A percentile compares a stretch with the other conserved stretches of the same genome.
phyloP scores from a whole-genome alignment of 2,113 vertebrate species.

The Lota lota region DNA sequence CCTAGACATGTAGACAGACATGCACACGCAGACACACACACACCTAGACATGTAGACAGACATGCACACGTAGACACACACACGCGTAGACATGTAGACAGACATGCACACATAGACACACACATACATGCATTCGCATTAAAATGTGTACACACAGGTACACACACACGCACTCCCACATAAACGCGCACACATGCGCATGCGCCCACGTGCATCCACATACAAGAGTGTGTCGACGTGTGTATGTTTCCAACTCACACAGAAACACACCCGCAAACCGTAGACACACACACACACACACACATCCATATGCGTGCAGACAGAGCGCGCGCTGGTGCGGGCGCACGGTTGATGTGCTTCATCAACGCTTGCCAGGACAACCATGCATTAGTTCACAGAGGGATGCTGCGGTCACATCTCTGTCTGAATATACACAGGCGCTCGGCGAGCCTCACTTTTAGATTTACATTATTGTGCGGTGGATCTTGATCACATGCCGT shows the following conservation, averaged over 20 bases:
- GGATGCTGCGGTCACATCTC: too few relatives aligned
- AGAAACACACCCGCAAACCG: too few relatives aligned
- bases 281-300: background rate
- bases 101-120: background rate
- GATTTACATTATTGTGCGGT: background rate
- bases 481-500: background rate
- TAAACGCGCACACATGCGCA: background rate
- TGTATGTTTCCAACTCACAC: too few relatives aligned
- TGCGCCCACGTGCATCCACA: background rate
- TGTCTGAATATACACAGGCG: too few relatives aligned
- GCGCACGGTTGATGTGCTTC: background rate
- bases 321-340: background rate
- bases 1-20: constrained; percentile 43
- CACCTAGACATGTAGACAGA: background rate
- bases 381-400: too few relatives aligned
- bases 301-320: background rate
- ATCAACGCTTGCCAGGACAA: background rate
- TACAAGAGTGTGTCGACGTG: too few relatives aligned
- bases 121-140: background rate
- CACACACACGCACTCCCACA: too few relatives aligned
- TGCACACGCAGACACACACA: constrained; percentile 17
- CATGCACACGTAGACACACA: background rate
- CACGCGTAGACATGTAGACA: background rate
- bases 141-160: too few relatives aligned
- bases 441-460: background rate